Conservation (phyloP, 1,140 invertebrate genomes). For the Camponotus pennsylvanicus region DNA sequence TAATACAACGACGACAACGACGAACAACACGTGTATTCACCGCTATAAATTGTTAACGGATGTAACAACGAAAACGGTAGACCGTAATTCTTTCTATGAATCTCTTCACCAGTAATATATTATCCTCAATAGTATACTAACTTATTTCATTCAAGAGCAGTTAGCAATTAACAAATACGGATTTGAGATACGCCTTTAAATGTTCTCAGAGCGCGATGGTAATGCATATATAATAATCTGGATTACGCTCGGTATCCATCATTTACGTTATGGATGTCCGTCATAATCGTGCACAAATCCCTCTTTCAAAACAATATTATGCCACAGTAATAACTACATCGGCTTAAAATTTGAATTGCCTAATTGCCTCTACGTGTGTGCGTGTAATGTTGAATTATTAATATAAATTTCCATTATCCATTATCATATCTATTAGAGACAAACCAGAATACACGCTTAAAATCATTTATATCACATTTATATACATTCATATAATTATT, state of each 20-base stretch:
- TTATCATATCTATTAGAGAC: slow-evolving; percentile 33
- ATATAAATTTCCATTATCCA: slow-evolving; percentile 47
- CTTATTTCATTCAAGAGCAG: slow-evolving; percentile 32
- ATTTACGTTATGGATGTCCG: slow-evolving; percentile 58
- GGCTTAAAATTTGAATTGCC: slow-evolving; percentile 57
- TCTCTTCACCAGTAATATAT: slow-evolving; percentile 25
- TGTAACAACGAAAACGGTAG: slow-evolving; percentile 24
- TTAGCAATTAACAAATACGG: slow-evolving; percentile 25
- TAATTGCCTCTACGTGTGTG: slow-evolving; percentile 41
- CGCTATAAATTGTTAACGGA: slow-evolving; percentile 12
- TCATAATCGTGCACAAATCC: slow-evolving; percentile 56
- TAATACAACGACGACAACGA: slow-evolving; percentile 33
- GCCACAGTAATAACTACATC: slow-evolving; percentile 54
- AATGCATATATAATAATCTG: slow-evolving; percentile 44
- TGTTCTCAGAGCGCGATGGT: slow-evolving; percentile 19
- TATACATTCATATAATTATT: slow-evolving; percentile 8
- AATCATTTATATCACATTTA: slow-evolving; percentile 44
- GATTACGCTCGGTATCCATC: slow-evolving; percentile 41
- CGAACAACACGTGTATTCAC: slow-evolving; percentile 3
- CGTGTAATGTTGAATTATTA: slow-evolving; percentile 49
- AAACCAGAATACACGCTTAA: slow-evolving; percentile 47
- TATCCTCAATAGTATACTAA: slow-evolving; percentile 11
- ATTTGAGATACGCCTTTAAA: slow-evolving; percentile 38
- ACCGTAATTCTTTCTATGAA: slow-evolving; percentile 28
- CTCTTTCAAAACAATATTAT: slow-evolving; percentile 63